A percentile compares a stretch with the other conserved stretches of the same genome.
Conservation (phyloP, 1,140 invertebrate genomes). For the Propsilocerus akamusi region DNA sequence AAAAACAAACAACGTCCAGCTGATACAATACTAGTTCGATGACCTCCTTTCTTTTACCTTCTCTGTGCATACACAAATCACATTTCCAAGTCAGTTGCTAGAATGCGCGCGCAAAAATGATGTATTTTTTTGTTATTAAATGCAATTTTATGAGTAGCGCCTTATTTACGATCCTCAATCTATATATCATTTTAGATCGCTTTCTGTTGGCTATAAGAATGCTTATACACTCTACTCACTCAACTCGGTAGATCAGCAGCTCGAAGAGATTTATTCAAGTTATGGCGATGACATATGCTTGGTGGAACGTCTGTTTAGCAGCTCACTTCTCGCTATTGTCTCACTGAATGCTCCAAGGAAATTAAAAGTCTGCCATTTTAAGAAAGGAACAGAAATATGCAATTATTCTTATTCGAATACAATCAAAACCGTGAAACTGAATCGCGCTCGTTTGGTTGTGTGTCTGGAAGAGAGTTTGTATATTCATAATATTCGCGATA, state of each 20-base stretch:
- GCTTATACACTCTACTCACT: slow-evolving; percentile 81
- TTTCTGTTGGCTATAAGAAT: slow-evolving; percentile 74
- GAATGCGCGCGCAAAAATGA: slow-evolving; percentile 7
- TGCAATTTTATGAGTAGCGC: slow-evolving; percentile 9
- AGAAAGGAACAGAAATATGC: slow-evolving; percentile 96
- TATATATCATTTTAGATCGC: slow-evolving; percentile 56
- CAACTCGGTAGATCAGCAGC: slow-evolving; percentile 54
- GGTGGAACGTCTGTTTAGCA: slow-evolving; percentile 91
- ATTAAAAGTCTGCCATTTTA: slow-evolving; percentile 90
- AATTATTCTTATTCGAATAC: slow-evolving; percentile 97
- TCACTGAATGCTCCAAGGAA: slow-evolving; percentile 80
- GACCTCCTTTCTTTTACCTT: not conserved
- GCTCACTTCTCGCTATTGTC: slow-evolving; percentile 89
- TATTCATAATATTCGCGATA: slow-evolving; percentile 97
- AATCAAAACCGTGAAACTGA: slow-evolving; percentile 90
- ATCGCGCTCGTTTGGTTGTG: slow-evolving; percentile 85
- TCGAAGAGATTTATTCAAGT: slow-evolving; percentile 69
- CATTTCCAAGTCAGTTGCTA: not conserved
- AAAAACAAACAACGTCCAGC: too few relatives aligned
- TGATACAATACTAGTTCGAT: too few relatives aligned
- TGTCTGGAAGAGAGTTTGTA: slow-evolving; percentile 95
- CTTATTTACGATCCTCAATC: too few relatives aligned
- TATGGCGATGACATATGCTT: slow-evolving; percentile 75
- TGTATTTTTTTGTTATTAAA: slow-evolving; percentile 2
- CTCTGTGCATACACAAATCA: not conserved